Evolutionary conservation across 2,888 invertebrate genomes (phyloP).

Genomic region (Imbricaverruca yamaguchii): DNA sequence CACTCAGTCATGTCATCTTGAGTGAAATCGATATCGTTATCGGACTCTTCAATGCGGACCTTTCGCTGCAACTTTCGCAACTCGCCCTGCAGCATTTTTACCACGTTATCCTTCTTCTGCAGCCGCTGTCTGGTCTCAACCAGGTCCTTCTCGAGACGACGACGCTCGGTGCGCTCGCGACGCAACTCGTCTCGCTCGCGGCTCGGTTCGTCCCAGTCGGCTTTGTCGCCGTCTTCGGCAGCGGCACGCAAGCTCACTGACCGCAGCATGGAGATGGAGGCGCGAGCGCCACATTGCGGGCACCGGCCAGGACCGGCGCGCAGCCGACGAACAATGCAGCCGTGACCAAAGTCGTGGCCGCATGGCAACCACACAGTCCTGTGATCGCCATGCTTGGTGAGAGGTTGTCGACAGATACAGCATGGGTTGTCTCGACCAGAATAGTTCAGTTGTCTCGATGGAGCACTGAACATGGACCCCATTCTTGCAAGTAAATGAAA

Average conservation of each 20-base stretch:
- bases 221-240: neutral
- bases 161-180: neutral
- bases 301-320: neutral
- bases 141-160: constrained; percentile 12
- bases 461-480: neutral
- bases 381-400: neutral
- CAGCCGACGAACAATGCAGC: neutral
- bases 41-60: constrained; percentile 3
- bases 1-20: neutral
- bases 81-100: constrained; percentile 4
- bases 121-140: constrained; percentile 3
- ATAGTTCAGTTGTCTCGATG: neutral
- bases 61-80: constrained; percentile 5
- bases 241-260: neutral
- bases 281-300: neutral
- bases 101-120: neutral
- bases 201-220: neutral
- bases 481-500: neutral
- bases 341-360: constrained; percentile 1
- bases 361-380: neutral
- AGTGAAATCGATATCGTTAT: neutral
- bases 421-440: neutral
- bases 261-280: neutral
- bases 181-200: neutral
- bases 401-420: neutral